Evolutionary conservation across 2,797 vertebrate species (phyloP), one percentile per base, ranked within the genome.

Genomic region (Lepus oiostolus): DNA sequence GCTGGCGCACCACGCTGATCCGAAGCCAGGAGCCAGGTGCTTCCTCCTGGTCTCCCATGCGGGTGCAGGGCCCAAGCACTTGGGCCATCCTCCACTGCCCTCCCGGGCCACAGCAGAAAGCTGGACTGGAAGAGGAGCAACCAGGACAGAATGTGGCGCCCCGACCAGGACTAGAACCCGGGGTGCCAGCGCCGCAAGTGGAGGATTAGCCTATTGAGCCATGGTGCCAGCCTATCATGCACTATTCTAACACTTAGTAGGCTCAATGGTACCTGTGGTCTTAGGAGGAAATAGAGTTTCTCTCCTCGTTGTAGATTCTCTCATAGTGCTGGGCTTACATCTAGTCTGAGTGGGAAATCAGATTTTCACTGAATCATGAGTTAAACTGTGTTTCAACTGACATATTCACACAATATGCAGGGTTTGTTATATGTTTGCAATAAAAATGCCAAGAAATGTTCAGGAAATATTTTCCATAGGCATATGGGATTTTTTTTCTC

Each of bases 371-470:
- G 42, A 95, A 82, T 47, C 84, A 9, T 90, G 70, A 83, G 35
- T 90, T 80, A 92, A 92, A 91, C 67, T 42, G 26, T 85, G 22
- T 70, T 92, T 96, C 24, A 88, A 76, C 50, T 52, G 62, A 28
- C 19, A 67, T 5, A 91, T 19, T 21, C n/a, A 54, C 32, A 76
- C 1, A 11, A 5, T 91, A 13, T 89, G 17, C 9, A 93, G 81
- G 42, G 22, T 80, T 80, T 80, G 38, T 28, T 65, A 50, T 32
- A 24, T 32, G 38, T 70, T 90, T 94, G 26, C 50, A 90, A 9
- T 1, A 75, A 82, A 92, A 91, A 11, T 7, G 76, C 7, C 5
- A 93, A 76, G n/a, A 91, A 70, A 2, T 79, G 32, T 88, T 32
- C 35, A 68, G 9, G 58, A 35, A 90, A 65, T 24, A 1, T 4